Base-by-base conservation (phyloP, 1,140 invertebrate genomes). In the Bombus waltoni region DNA sequence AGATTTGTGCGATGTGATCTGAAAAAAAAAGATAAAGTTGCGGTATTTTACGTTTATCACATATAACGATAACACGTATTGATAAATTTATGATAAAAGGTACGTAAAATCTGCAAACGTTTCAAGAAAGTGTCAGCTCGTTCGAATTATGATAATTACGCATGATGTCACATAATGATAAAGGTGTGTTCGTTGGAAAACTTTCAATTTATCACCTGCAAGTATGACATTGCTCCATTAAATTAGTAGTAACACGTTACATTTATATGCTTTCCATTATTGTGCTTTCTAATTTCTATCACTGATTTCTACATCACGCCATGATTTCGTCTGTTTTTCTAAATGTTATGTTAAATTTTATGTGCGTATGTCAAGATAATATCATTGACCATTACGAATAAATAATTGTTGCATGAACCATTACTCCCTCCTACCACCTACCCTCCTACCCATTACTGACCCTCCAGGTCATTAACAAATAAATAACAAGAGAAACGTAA, bases 41-140 rank as follows among this genome's bases (percentile, higher is more conserved):
- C 72, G 71, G 40, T 89, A 44, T 71, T 88, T 81, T 74, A 78
- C 47, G 66, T 81, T 70, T 75, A 59, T 42, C 18, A 28, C 22
- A 10, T 32, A 40, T 68, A 38, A 72, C 62, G 87, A 85, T 89
- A 89, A 88, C 88, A 28, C 59, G n/a, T 10, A 86, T 79, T 74
- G 83, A 88, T 89, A 85, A 86, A 32, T 68, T 32, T 2, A 47
- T 38, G 88, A 89, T 86, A 86, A 89, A 72, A 57, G 1, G 9
- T 44, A 76, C 74, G 40, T 35, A 10, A 82, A 85, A 88, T 47
- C 35, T 59, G 40, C 80, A 86, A 76, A 35, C 32, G 28, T 15
- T 28, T 57, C 32, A 38, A 53, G 38, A 35, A 53, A 81, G 57
- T 47, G 71, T 88, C 68, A 77, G 74, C 28, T 57, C 25, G n/a